A percentile compares a stretch with the other conserved stretches of the same genome.
These are phyloP conservation scores for Xiphophorus maculatus DNA, from an alignment of 2,113 vertebrate species.

Conservation along the genomic window DNA sequence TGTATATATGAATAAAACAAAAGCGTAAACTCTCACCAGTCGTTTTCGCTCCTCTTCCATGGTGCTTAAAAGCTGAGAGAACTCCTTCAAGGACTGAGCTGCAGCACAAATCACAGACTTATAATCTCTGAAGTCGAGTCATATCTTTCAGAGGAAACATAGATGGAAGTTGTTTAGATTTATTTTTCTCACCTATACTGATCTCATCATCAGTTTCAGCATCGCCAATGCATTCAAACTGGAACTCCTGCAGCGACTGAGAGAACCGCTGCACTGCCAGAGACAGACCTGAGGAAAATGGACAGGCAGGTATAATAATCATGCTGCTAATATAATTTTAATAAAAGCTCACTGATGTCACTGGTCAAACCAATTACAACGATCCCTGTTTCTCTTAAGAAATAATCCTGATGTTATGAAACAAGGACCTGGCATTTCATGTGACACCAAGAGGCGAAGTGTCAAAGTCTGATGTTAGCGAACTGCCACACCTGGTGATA, in stretches of 20 bases:
- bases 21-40: conserved; percentile 83
- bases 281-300: conserved; percentile 85
- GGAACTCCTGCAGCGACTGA: conserved; percentile 95
- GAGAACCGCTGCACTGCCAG: conserved; percentile 96
- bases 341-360: conserved; percentile 4
- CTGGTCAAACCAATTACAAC: not conserved
- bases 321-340: not conserved
- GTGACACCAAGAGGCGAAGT: not conserved
- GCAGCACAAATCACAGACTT: conserved; percentile 48
- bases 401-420: not conserved
- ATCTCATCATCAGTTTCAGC: conserved; percentile 98
- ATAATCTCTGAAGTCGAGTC: not conserved
- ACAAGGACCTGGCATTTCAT: not conserved
- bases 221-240: conserved; percentile 97
- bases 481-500: conserved; percentile 22
- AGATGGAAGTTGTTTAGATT: not conserved
- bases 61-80: conserved; percentile 93
- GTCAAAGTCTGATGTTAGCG: conserved; percentile 30
- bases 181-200: conserved; percentile 88
- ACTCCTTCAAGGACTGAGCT: conserved; percentile 97
- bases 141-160: not conserved
- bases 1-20: not conserved
- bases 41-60: conserved; percentile 95
- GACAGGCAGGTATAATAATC: not conserved
- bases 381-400: not conserved